Evolutionary conservation across 2,888 invertebrate species (phyloP).

Genomic region (Plebejus argus): DNA sequence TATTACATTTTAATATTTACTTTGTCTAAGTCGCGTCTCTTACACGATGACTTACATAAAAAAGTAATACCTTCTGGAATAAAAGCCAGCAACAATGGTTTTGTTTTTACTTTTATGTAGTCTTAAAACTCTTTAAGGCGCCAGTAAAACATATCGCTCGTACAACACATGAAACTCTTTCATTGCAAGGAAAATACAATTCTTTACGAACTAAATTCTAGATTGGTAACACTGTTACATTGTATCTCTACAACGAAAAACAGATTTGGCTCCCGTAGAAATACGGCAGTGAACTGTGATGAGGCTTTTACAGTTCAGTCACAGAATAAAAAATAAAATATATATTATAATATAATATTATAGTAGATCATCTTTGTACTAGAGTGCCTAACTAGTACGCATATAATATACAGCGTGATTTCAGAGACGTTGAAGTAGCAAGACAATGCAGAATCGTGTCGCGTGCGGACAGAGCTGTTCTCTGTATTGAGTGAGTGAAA

Average conservation of each 20-base stretch:
- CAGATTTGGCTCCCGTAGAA: not conserved
- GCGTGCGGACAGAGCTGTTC: no score
- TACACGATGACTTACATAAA: slow-evolving; percentile 21
- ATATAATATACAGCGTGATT: not conserved
- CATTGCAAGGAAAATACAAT: slow-evolving; percentile 24
- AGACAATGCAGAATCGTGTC: no score
- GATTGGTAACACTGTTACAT: slow-evolving; percentile 27
- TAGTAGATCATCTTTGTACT: no score
- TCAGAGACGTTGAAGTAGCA: no score
- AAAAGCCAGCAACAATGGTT: slow-evolving; percentile 19
- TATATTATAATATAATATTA: not conserved
- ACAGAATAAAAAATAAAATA: not conserved
- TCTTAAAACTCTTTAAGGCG: slow-evolving; percentile 30
- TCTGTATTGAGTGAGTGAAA: no score
- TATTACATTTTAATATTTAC: not conserved
- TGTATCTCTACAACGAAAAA: slow-evolving; percentile 17
- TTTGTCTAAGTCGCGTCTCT: not conserved
- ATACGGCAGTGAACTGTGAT: not conserved
- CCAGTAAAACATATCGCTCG: slow-evolving; percentile 31
- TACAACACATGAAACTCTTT: slow-evolving; percentile 31
- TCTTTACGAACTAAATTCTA: slow-evolving; percentile 23
- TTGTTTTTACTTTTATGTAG: slow-evolving; percentile 30
- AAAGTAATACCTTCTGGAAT: slow-evolving; percentile 23
- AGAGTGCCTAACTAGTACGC: no score
- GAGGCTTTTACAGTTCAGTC: not conserved